Base-by-base conservation (phyloP, 1,140 invertebrate genomes). In the Trachymyrmex cornetzi region DNA sequence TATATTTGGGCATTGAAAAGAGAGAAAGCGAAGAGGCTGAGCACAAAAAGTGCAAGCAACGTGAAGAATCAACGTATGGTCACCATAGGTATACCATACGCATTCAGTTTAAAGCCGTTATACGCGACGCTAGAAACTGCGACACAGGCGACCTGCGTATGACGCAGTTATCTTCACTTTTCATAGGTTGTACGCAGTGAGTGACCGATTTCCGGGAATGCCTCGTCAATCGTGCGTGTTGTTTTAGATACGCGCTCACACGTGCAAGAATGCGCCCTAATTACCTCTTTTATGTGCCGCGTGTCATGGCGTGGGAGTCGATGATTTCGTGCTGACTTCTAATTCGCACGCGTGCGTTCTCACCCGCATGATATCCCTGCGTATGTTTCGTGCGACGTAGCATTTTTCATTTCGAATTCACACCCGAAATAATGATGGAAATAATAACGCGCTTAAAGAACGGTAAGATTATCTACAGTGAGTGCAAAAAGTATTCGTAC, bases 181-280 rank as follows among this genome's bases (percentile, higher is more conserved):
- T 38, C 63, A n/a, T 48, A 38, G 7, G 24, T 48, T 38, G 38
- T 57, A 57, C 53, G 19, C 16, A 19, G 6, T 7, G 22, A 66
- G 5, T 22, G 50, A 12, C 19, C 64, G 34, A 72, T 82, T 82
- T 82, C 50, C 53, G 53, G 34, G 19, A 72, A 82, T n/a, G 53
- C 66, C 0, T 57, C 7, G 64, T 72, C 55, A 59, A 44, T 71
- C 79, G 38, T 38, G 38, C 34, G 14, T 44, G 64, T 38, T 12
- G 22, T 34, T n/a, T 34, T 59, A 69, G 63, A 57, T 61, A 64
- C 16, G 16, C 24, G 30, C 48, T 64, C 14, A 53, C 50, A 72
- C 80, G 80, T 74, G 67, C 22, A 61, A 74, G 80, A 82, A 82
- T 61, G 53, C 67, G 53, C 14, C 67, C 53, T 4, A 55, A 74